phyloP scores from a whole-genome alignment of 2,888 invertebrate species.

The Pheosia tremula region DNA sequence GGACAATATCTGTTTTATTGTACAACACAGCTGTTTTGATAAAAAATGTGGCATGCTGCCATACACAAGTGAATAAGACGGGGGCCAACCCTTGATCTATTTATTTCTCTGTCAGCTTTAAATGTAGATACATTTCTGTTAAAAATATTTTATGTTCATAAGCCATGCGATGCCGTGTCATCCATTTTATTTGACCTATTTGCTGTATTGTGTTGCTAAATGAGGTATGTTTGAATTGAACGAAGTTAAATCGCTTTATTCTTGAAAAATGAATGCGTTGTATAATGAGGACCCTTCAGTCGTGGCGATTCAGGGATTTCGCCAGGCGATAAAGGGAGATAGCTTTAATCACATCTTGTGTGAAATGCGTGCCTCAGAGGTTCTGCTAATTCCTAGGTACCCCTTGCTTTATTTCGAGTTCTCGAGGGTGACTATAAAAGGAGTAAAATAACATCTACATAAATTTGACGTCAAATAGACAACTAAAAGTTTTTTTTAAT shows the following conservation, averaged over 20 bases:
- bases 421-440: neutral
- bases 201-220: neutral
- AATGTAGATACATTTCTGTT: too few relatives aligned
- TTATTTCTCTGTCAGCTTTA: too few relatives aligned
- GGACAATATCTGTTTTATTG: too few relatives aligned
- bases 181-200: too few relatives aligned
- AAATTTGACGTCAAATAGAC: neutral
- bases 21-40: too few relatives aligned
- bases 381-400: constrained; percentile 29
- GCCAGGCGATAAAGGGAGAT: constrained; percentile 37
- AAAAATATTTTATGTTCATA: too few relatives aligned
- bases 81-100: too few relatives aligned
- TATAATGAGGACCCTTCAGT: constrained; percentile 34
- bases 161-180: too few relatives aligned
- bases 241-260: constrained; percentile 2
- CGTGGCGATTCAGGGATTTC: constrained; percentile 46
- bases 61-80: too few relatives aligned
- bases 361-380: constrained; percentile 13
- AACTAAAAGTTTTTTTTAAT: too few relatives aligned
- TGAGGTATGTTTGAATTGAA: neutral
- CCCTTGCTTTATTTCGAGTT: neutral
- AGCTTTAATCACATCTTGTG: constrained; percentile 32
- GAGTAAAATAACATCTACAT: neutral
- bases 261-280: constrained; percentile 9
- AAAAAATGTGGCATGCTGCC: too few relatives aligned